Evolutionary conservation across 2,113 vertebrate species (phyloP).

Genomic region (Egretta garzetta): DNA sequence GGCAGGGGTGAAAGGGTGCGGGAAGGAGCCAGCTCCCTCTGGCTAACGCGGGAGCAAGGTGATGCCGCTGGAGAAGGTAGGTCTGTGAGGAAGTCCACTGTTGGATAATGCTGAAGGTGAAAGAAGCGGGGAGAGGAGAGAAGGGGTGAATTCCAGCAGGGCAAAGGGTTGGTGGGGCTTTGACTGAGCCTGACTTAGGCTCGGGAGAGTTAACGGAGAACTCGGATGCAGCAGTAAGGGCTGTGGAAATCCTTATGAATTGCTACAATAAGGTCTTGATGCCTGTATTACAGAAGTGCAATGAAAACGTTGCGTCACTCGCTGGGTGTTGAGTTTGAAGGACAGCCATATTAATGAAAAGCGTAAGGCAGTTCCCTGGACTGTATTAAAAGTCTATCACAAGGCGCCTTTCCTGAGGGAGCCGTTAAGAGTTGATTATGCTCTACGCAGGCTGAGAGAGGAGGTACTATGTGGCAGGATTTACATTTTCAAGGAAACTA

Average conservation of each 20-base stretch:
- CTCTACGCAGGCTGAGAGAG: neutral
- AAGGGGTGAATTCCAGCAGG: neutral
- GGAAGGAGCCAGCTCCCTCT: fast-evolving
- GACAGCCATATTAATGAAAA: neutral
- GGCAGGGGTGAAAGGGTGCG: neutral
- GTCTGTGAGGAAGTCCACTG: neutral
- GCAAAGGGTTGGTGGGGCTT: fast-evolving
- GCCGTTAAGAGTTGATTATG: neutral
- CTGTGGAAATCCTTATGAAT: neutral
- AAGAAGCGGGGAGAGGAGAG: neutral
- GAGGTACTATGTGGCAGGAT: neutral
- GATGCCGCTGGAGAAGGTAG: fast-evolving
- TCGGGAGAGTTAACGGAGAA: fast-evolving
- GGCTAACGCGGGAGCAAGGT: fast-evolving
- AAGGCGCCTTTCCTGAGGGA: neutral
- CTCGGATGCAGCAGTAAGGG: fast-evolving
- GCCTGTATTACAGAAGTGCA: neutral
- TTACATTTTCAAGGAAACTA: neutral
- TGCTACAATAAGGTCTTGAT: neutral
- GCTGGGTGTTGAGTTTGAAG: neutral
- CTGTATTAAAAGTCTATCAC: neutral
- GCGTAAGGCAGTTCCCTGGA: neutral
- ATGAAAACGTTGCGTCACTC: fast-evolving
- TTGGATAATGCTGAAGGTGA: neutral
- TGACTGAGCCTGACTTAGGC: neutral